Evolutionary conservation across 2,888 invertebrate species (phyloP).

Genomic region (Tricholauxania praeusta): DNA sequence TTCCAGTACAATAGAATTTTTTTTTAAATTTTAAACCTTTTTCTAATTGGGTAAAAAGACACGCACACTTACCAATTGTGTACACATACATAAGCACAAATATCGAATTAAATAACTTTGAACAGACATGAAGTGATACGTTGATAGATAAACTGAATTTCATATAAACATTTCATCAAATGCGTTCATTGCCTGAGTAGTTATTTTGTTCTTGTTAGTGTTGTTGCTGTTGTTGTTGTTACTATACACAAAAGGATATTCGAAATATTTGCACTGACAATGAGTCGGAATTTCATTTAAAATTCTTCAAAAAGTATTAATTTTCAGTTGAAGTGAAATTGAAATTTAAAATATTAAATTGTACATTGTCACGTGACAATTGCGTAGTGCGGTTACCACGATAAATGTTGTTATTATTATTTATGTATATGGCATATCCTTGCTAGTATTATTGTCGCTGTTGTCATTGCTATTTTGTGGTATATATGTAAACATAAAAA

Average conservation of each 20-base stretch:
- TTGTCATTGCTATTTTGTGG: neutral
- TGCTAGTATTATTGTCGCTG: neutral
- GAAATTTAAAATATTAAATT: constrained; percentile 13
- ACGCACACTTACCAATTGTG: neutral
- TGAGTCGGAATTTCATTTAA: no score
- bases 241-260: neutral
- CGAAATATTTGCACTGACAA: no score
- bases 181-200: constrained; percentile 10
- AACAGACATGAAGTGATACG: no score
- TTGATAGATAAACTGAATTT: no score
- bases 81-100: constrained; percentile 21
- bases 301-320: constrained; percentile 1
- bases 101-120: neutral
- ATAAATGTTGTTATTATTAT: constrained; percentile 15
- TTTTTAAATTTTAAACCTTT: neutral
- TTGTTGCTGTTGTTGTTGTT: constrained; percentile 5
- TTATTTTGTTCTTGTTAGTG: constrained; percentile 1
- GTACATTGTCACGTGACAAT: constrained; percentile 25
- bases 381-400: neutral
- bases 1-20: constrained; percentile 23
- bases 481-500: neutral
- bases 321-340: constrained; percentile 9
- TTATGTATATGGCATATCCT: neutral
- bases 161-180: constrained; percentile 11
- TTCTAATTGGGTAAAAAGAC: neutral